Evolutionary conservation across 2,797 vertebrate species (phyloP).

Genomic region (Chloroceryle amazona): DNA sequence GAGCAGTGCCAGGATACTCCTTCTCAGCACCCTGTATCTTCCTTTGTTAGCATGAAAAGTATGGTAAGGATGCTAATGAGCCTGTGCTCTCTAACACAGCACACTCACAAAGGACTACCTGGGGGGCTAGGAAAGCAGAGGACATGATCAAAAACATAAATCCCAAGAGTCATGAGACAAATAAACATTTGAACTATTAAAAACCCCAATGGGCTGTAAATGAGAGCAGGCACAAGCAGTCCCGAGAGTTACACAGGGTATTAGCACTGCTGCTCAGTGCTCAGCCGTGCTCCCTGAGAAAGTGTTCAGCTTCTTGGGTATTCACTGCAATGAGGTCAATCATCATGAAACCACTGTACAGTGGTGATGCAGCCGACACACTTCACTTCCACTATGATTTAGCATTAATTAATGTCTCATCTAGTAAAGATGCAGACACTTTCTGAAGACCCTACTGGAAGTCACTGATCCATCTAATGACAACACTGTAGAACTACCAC

Average conservation of each 20-base stretch:
- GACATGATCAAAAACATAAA: constrained; percentile 53
- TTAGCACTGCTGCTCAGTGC: not conserved
- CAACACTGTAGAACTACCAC: not conserved
- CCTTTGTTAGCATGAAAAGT: constrained; percentile 42
- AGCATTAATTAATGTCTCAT: constrained; percentile 40
- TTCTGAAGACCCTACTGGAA: constrained; percentile 11
- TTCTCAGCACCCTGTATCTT: constrained; percentile 12
- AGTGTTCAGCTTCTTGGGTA: not conserved
- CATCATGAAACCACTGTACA: not conserved
- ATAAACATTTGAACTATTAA: constrained; percentile 59
- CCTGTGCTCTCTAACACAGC: constrained; percentile 21
- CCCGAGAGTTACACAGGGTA: not conserved
- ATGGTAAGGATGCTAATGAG: constrained; percentile 58
- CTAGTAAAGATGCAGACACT: not conserved
- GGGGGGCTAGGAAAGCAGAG: constrained; percentile 37
- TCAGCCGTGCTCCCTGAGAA: not conserved
- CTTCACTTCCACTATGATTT: constrained; percentile 43
- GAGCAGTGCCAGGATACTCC: constrained; percentile 41
- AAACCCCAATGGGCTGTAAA: constrained; percentile 23
- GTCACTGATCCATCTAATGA: not conserved
- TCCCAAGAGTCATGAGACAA: constrained; percentile 44
- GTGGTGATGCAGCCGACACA: not conserved
- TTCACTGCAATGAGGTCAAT: not conserved
- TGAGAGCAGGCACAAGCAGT: not conserved
- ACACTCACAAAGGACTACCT: constrained; percentile 45